A percentile compares a stretch with the other conserved stretches of the same genome.
These are phyloP conservation scores for Brachyptera putata DNA, from an alignment of 2,888 invertebrate species.

Conservation along the genomic window DNA sequence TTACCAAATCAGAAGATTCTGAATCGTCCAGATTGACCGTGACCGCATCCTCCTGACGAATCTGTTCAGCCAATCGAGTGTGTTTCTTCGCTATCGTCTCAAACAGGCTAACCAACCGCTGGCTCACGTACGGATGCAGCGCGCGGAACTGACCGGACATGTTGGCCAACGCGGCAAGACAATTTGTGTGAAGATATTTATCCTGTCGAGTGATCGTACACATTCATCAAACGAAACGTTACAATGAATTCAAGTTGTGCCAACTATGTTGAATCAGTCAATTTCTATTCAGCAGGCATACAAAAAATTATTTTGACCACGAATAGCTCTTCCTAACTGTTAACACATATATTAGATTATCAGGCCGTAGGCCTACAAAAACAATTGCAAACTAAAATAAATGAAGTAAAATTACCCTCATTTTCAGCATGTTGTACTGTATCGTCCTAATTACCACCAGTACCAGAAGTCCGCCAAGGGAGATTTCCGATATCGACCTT, in stretches of 20 bases:
- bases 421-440: conserved; percentile 95
- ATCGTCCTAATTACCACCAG: conserved; percentile 94
- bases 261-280: no score
- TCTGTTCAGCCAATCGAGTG: conserved; percentile 57
- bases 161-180: conserved; percentile 95
- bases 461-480: conserved; percentile 89
- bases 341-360: neutral
- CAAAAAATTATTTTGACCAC: no score
- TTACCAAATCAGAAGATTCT: conserved; percentile 27
- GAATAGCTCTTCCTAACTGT: no score
- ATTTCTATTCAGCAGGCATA: no score
- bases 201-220: no score
- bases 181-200: conserved; percentile 97
- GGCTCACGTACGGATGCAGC: conserved; percentile 93
- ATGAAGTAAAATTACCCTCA: conserved; percentile 57
- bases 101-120: conserved; percentile 85
- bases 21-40: conserved; percentile 21
- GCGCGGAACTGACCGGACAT: conserved; percentile 92
- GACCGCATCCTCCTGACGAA: conserved; percentile 20
- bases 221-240: no score
- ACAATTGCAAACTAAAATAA: neutral
- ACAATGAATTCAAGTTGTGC: no score
- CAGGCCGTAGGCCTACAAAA: no score
- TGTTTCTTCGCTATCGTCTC: conserved; percentile 88
- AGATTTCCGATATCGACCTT: conserved; percentile 83